Evolutionary conservation across 2,113 vertebrate species (phyloP), one percentile per base, ranked within the genome.

Genomic region (Dasyornis broadbenti): DNA sequence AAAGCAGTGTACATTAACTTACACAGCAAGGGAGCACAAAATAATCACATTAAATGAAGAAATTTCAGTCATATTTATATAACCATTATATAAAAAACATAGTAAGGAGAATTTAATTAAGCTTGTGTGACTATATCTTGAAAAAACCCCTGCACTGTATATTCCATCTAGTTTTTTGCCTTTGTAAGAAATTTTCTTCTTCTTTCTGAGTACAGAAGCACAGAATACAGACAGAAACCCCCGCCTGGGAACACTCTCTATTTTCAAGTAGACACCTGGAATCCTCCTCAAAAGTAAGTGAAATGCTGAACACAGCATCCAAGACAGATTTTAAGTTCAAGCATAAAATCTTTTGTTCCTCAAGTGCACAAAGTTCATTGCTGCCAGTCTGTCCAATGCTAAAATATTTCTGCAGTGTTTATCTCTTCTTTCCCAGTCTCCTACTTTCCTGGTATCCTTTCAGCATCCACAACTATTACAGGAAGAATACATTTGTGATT

Each of bases 201-300:
- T 72, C n/a, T 84, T 72, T 19, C 7, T 28, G 20, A 64, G 19
- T 10, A 63, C 6, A 68, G 71, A 4, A 82, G 11, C 31, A 64
- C 20, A 85, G n/a, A 87, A 68, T 7, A 79, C 6, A 76, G 57
- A 44, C 3, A 68, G 24, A 91, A 79, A 87, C 11, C 7, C 28
- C 30, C 95, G 73, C 66, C 87, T 96, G 53, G 52, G 50, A 83
- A 50, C 26, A 65, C 27, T 40, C 87, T 89, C 68, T 60, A 11
- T 89, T 84, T 97, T 95, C 82, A 91, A 69, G 44, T 63, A 94
- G 79, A 92, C 50, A 82, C 86, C 90, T 96, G 91, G 89, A 91
- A 92, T 95, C 75, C 80, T 90, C 31, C 65, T 42, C 10, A 44
- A 22, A 16, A 86, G 37, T 44, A 90, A 89, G 2, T 11, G 52